Base-by-base conservation (phyloP, 1,140 invertebrate genomes). In the Sogatella furcifera region DNA sequence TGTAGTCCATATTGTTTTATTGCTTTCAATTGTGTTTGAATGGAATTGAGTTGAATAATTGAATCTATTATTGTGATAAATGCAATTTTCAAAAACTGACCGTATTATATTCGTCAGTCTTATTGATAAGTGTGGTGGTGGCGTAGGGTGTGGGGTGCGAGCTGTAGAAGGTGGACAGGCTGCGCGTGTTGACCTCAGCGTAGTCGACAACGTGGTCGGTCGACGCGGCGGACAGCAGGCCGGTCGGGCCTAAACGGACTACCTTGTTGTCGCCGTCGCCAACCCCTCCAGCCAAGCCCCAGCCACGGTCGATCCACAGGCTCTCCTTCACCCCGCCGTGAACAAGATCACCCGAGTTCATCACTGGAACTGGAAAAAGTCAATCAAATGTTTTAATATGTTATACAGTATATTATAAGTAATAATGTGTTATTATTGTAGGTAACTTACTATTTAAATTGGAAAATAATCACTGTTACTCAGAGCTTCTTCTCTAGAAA, bases 91-190 rank as follows among this genome's bases (percentile, higher is more conserved):
- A 28, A 4, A 13, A 38, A 38, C 34, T 38, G 34, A 38, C 34
- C 34, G 15, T 49, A 49, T 49, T 49, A 17, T 49, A 49, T 49
- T 49, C 46, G 5, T 49, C 46, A 49, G 46, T 49, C 46, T 49
- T 64, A 49, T 70, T 69, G 56, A 81, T 79, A 14, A 88, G 72
- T 46, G 88, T 90, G 1, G 89, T 91, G 0, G 89, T 92, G 0
- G 89, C 89, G 69, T 92, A 92, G 0, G 89, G 89, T 6, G 86
- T 88, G 0, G 87, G 86, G 71, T 90, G 79, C 2, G 64, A 83
- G 62, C 88, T 89, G 71, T 91, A 90, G 68, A 91, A 92, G 0
- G 88, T 90, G 11, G 85, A 88, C 60, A 91, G 68, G 67, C 78
- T 84, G 43, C 82, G 74, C 9, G 82, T 83, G 69, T 89, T 86